phyloP scores from a whole-genome alignment of 2,113 vertebrate genomes.

The Equus quagga region DNA sequence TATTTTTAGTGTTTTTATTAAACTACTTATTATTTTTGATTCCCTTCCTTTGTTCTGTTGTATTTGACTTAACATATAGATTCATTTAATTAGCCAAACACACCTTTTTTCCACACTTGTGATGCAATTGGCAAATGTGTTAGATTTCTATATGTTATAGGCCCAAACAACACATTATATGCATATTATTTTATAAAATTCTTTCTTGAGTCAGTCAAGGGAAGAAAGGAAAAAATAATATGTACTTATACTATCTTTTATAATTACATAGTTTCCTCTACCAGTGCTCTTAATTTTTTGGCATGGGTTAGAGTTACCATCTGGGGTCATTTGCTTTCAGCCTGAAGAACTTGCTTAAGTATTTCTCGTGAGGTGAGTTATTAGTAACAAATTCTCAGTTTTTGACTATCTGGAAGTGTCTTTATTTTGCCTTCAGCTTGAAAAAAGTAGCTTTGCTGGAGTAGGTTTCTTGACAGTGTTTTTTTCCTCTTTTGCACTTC shows the following conservation, averaged over 20 bases:
- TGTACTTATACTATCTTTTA: not conserved
- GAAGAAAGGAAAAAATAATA: not conserved
- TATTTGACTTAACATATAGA: not conserved
- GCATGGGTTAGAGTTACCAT: not conserved
- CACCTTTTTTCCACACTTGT: not conserved
- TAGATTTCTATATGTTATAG: not conserved
- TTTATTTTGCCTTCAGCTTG: not conserved
- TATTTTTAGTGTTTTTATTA: not conserved
- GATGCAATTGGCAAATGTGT: not conserved
- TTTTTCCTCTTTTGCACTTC: not conserved
- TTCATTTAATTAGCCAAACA: not conserved
- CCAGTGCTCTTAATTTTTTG: not conserved
- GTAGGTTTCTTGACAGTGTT: not conserved
- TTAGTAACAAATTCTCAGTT: not conserved
- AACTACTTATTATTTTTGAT: not conserved
- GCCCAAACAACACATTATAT: not conserved
- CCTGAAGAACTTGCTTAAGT: not conserved
- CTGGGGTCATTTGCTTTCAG: not conserved
- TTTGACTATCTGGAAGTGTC: not conserved
- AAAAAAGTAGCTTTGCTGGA: not conserved
- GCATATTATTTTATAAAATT: not conserved
- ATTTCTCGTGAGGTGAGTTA: not conserved
- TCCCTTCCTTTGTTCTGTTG: not conserved
- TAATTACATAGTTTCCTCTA: not conserved
- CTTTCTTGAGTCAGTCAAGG: not conserved